Conservation (phyloP, 37 sponge, comb jelly and placozoan species). For the Beroe ovata region DNA sequence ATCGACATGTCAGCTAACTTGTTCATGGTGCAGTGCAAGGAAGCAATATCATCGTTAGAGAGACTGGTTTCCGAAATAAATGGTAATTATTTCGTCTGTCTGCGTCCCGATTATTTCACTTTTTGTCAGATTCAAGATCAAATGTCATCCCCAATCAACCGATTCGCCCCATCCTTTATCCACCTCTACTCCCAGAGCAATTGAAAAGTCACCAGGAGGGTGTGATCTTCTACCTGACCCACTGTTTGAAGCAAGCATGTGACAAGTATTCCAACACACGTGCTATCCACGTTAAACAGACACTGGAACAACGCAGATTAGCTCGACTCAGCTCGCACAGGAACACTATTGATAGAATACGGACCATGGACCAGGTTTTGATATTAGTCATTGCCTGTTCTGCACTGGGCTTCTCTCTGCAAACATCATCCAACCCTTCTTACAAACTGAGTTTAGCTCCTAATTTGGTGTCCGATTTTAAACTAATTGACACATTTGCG, state of each 20-base stretch:
- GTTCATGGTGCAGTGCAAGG: slow-evolving; percentile 58
- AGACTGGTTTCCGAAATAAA: not conserved
- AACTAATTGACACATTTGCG: too few relatives aligned
- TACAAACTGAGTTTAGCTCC: too few relatives aligned
- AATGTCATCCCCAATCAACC: not conserved
- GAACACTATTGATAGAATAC: not conserved
- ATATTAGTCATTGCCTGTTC: too few relatives aligned
- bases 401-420: too few relatives aligned
- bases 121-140: too few relatives aligned
- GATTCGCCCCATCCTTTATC: not conserved
- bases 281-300: slow-evolving; percentile 30
- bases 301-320: slow-evolving; percentile 34
- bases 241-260: slow-evolving; percentile 3
- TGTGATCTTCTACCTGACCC: slow-evolving; percentile 39
- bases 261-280: slow-evolving; percentile 1
- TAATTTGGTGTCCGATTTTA: too few relatives aligned
- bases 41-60: slow-evolving; percentile 3
- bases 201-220: slow-evolving; percentile 29
- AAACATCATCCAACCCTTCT: too few relatives aligned
- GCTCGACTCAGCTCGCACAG: slow-evolving; percentile 29
- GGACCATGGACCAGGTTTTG: slow-evolving; percentile 23
- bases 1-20: slow-evolving; percentile 56
- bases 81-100: too few relatives aligned
- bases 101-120: too few relatives aligned
- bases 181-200: not conserved